Conservation (phyloP, 2,888 invertebrate species). For the Drosophila maculinotata region DNA sequence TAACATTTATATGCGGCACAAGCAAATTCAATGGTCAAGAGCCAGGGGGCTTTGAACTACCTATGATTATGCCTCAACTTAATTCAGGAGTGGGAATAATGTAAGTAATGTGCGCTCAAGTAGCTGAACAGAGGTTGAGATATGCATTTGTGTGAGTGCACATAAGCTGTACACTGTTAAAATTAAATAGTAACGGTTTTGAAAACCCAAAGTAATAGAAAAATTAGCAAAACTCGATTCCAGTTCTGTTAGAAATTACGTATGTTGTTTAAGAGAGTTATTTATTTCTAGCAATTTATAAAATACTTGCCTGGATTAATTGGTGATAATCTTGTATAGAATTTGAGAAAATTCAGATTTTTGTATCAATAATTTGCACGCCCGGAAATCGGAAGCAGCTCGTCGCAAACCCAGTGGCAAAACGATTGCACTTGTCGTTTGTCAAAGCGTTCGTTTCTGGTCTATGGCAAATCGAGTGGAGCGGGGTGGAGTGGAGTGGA, state of each 20-base stretch:
- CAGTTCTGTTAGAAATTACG: too few relatives aligned
- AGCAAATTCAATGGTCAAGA: constrained; percentile 15
- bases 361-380: constrained; percentile 40
- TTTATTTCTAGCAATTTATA: too few relatives aligned
- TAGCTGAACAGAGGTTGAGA: neutral
- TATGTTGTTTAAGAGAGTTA: too few relatives aligned
- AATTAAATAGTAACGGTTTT: too few relatives aligned
- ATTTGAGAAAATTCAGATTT: neutral
- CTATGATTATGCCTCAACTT: constrained; percentile 2
- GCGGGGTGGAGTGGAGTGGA: constrained; percentile 41
- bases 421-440: constrained; percentile 51
- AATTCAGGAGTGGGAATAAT: constrained; percentile 1
- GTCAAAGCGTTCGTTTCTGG: constrained; percentile 50
- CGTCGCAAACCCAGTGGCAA: constrained; percentile 35
- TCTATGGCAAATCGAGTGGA: constrained; percentile 52
- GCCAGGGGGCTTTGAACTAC: constrained; percentile 12
- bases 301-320: constrained; percentile 7
- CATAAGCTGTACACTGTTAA: constrained; percentile 1
- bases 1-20: constrained; percentile 29
- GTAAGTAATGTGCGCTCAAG: neutral
- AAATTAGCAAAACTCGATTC: too few relatives aligned
- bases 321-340: neutral
- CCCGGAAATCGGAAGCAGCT: constrained; percentile 36
- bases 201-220: too few relatives aligned
- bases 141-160: neutral